Evolutionary conservation across 2,113 vertebrate genomes (phyloP).

Genomic region (Salvelinus alpinus): DNA sequence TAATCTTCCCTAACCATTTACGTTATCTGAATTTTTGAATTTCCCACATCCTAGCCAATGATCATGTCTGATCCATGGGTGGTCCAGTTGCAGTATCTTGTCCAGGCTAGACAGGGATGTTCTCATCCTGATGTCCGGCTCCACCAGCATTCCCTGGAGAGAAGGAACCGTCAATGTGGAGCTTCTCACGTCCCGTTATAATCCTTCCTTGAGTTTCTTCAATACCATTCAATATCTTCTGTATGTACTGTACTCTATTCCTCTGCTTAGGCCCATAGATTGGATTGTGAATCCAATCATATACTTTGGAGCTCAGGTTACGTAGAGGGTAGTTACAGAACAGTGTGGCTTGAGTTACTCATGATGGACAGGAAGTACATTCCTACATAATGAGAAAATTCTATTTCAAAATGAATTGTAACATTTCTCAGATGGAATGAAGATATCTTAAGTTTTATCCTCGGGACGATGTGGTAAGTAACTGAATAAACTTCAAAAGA

Average conservation of each 20-base stretch:
- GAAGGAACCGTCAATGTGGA: slow-evolving; percentile 6
- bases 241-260: background rate
- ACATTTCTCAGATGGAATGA: slow-evolving; percentile 1
- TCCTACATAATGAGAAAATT: background rate
- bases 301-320: background rate
- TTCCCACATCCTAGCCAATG: slow-evolving; percentile 10
- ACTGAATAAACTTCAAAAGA: no score
- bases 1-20: background rate
- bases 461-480: background rate
- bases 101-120: slow-evolving; percentile 33
- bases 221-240: background rate
- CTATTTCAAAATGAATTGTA: background rate
- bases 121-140: slow-evolving; percentile 36
- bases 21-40: slow-evolving; percentile 10
- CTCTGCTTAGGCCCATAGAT: background rate
- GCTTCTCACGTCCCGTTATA: background rate
- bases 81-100: slow-evolving; percentile 23
- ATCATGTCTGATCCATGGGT: slow-evolving; percentile 32
- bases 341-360: background rate
- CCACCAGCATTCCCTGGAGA: slow-evolving; percentile 25
- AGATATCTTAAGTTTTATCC: background rate
- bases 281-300: background rate
- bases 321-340: background rate
- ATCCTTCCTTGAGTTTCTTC: background rate
- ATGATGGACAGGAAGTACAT: background rate